Conservation (phyloP, 1,140 invertebrate genomes). For the Acromyrmex charruanus region DNA sequence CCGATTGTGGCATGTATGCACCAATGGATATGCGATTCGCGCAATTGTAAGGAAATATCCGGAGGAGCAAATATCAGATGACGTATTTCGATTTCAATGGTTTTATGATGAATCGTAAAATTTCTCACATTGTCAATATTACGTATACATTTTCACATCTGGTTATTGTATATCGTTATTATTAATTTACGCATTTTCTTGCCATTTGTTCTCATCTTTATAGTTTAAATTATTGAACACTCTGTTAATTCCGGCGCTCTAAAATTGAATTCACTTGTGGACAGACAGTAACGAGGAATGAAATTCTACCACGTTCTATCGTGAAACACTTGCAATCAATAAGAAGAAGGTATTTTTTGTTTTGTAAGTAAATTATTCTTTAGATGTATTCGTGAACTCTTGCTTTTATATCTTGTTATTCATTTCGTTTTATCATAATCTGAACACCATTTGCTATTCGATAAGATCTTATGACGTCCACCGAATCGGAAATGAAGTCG, state of each 20-base stretch:
- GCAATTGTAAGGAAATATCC: conserved; percentile 16
- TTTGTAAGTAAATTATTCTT: conserved; percentile 26
- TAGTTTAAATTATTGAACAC: neutral
- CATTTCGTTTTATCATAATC: conserved; percentile 41
- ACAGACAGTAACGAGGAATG: neutral
- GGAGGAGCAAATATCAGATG: conserved; percentile 10
- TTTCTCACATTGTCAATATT: neutral
- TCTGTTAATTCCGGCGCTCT: neutral
- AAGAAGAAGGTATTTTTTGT: neutral
- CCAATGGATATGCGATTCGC: conserved; percentile 19
- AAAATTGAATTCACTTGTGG: neutral
- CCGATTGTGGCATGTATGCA: conserved; percentile 27
- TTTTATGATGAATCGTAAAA: neutral
- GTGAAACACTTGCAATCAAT: neutral
- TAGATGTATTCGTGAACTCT: neutral
- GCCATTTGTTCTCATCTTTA: neutral
- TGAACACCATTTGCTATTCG: conserved; percentile 26
- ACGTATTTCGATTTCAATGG: conserved; percentile 8
- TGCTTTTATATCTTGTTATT: neutral
- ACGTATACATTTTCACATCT: neutral
- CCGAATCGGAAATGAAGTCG: conserved; percentile 36
- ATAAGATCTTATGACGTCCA: conserved; percentile 37
- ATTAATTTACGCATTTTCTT: neutral
- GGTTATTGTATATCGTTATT: neutral
- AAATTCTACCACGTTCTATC: neutral